Base-by-base conservation (phyloP, 2,113 vertebrate species). In the Pluvialis apricaria region DNA sequence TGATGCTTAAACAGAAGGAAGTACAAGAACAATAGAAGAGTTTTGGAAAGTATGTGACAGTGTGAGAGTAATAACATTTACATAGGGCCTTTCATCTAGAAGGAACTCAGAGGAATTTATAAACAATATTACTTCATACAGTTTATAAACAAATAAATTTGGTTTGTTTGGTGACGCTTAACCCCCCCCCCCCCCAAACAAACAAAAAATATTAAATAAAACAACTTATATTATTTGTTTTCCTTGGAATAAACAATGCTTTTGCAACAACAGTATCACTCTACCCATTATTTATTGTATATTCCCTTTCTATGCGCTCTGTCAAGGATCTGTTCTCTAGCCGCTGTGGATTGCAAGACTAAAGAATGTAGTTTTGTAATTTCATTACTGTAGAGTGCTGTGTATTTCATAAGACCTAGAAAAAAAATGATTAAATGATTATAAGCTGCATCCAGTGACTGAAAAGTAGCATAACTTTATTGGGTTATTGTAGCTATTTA, bases 81-180 rank as follows among this genome's bases (percentile, higher is more conserved):
- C 82, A 78, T 58, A 72, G 86, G 54, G 81, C 80, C 94, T 97
- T 97, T 97, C 91, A 97, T 97, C 96, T 96, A 61, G 65, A 87
- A 93, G 64, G 92, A 94, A 54, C 94, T 88, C 92, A 34, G 90
- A 96, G 85, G 94, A 97, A 95, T 97, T 95, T 91, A 68, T 97
- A 97, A 97, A 96, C 96, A 95, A 5, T 88, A 81, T 96, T 94
- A 42, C 92, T 97, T 97, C 84, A 92, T 79, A 62, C 75, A 87
- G 81, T 94, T 95, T 95, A 96, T 97, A 97, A 97, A 97, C 96
- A 97, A 96, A 92, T 66, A 97, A 65, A 92, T 86, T 69, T 19
- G 24, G 26, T 95, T 95, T 82, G 71, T 78, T 95, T 81, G 61
- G 82, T 94, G 78, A 92, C 1, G 45, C 77, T 90, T n/a, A n/a